phyloP scores from a whole-genome alignment of 2,888 invertebrate genomes.

The Eupeodes luniger region DNA sequence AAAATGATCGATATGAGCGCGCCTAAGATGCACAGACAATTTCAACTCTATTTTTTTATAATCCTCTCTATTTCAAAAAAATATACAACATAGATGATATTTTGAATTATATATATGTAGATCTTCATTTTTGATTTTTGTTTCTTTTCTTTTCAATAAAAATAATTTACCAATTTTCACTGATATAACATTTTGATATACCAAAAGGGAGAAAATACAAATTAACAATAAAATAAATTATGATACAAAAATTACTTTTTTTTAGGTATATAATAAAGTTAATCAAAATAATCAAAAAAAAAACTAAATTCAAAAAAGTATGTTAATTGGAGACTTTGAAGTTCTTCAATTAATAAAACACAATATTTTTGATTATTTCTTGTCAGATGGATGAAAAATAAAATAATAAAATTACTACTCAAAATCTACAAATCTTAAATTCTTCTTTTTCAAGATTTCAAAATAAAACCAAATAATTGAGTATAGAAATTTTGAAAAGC shows the following conservation, averaged over 20 bases:
- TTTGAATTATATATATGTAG: background rate
- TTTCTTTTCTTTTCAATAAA: background rate
- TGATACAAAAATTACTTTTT: constrained; percentile 46
- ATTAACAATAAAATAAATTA: constrained; percentile 52
- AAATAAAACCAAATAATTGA: constrained; percentile 35
- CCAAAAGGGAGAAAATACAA: background rate
- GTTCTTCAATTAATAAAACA: constrained; percentile 6
- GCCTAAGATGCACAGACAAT: constrained; percentile 44
- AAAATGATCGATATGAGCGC: constrained; percentile 78
- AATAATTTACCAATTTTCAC: constrained; percentile 45
- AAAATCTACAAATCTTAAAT: constrained; percentile 8
- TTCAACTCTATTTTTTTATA: constrained; percentile 31
- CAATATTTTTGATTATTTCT: constrained; percentile 67
- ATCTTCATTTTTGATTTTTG: background rate
- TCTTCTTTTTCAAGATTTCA: constrained; percentile 22
- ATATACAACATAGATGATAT: constrained; percentile 21
- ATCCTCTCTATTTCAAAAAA: constrained; percentile 41
- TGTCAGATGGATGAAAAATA: constrained; percentile 62
- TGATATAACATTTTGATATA: constrained; percentile 21
- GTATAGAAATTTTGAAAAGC: constrained; percentile 49
- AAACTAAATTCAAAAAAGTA: constrained; percentile 28
- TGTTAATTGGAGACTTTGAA: background rate
- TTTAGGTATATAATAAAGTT: background rate
- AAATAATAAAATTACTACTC: constrained; percentile 26
- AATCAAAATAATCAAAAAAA: constrained; percentile 72